Evolutionary conservation across 2,888 invertebrate genomes (phyloP).

Genomic region (Ectemnius cavifrons): DNA sequence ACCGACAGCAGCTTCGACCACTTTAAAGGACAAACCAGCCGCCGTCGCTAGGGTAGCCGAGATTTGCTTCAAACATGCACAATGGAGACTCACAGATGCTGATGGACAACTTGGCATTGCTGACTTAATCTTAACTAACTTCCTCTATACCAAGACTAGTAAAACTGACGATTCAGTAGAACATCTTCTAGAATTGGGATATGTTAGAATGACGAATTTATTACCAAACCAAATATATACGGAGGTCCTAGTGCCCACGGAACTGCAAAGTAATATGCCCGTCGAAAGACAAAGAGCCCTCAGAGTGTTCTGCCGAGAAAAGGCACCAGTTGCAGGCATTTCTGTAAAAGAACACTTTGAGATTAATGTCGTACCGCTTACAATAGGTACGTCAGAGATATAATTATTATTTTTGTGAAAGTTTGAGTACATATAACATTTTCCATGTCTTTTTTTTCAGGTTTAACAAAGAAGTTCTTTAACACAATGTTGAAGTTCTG

Average conservation of each 20-base stretch:
- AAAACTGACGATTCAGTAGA: conserved; percentile 98
- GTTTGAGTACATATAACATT: neutral
- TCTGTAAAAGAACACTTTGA: conserved; percentile 99
- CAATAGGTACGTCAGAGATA: conserved; percentile 82
- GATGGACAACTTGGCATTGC: conserved; percentile 99
- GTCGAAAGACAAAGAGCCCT: conserved; percentile 92
- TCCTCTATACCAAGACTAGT: conserved; percentile 97
- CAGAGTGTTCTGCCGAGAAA: conserved; percentile 96
- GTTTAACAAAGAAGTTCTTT: conserved; percentile 96
- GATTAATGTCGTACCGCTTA: conserved; percentile 96
- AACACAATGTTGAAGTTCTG: conserved; percentile 98
- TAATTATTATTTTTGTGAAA: neutral
- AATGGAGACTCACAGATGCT: conserved; percentile 98
- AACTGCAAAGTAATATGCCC: conserved; percentile 91
- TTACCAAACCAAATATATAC: conserved; percentile 96
- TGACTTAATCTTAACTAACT: conserved; percentile 96
- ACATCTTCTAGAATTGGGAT: conserved; percentile 96
- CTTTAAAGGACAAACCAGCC: conserved; percentile 85
- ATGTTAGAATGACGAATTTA: conserved; percentile 96
- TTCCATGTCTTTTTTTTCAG: conserved; percentile 70
- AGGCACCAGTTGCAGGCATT: conserved; percentile 98
- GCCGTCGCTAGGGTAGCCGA: conserved; percentile 92
- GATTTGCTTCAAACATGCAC: conserved; percentile 98
- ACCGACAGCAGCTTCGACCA: conserved; percentile 79
- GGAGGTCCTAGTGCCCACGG: conserved; percentile 89